Percentiles rank a stretch among this genome's conserved stretches.
These are phyloP conservation scores for Elegia similella DNA, from an alignment of 2,888 invertebrate species.

Conservation along the genomic window DNA sequence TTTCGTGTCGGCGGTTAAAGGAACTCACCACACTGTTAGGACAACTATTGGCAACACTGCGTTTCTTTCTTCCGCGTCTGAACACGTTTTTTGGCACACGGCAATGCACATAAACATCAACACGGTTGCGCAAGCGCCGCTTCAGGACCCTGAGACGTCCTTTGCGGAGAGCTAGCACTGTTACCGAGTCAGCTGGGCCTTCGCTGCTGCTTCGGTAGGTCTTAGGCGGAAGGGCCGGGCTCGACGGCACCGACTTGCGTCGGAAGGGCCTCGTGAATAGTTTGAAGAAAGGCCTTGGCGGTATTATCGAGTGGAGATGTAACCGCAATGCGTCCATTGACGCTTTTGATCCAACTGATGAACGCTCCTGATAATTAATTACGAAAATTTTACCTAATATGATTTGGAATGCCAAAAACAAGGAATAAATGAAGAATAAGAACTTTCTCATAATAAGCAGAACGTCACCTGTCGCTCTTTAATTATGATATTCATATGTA, in stretches of 20 bases:
- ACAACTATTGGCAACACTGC: slow-evolving; percentile 48
- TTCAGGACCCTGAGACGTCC: slow-evolving; percentile 60
- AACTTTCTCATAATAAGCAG: too few relatives aligned
- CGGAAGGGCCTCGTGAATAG: slow-evolving; percentile 85
- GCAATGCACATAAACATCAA: slow-evolving; percentile 75
- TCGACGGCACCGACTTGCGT: slow-evolving; percentile 85
- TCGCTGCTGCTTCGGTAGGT: slow-evolving; percentile 75
- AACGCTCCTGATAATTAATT: slow-evolving; percentile 69
- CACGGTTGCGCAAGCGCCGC: slow-evolving; percentile 66
- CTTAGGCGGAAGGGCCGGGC: slow-evolving; percentile 83
- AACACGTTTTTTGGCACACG: slow-evolving; percentile 53
- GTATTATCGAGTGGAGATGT: slow-evolving; percentile 80
- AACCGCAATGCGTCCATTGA: slow-evolving; percentile 77
- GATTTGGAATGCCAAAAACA: not conserved
- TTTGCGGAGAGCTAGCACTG: slow-evolving; percentile 54
- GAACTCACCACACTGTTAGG: slow-evolving; percentile 79
- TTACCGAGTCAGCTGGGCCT: slow-evolving; percentile 75
- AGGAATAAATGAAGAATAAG: not conserved
- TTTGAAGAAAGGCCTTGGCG: slow-evolving; percentile 83
- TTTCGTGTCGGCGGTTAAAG: slow-evolving; percentile 50
- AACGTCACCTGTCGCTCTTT: too few relatives aligned
- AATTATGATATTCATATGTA: too few relatives aligned
- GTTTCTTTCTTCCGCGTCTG: slow-evolving; percentile 53
- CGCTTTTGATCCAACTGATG: slow-evolving; percentile 77
- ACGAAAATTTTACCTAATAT: slow-evolving; percentile 16